These are phyloP conservation scores for Lasius fuliginosus DNA, from an alignment of 2,888 invertebrate genomes.

Conservation along the genomic window DNA sequence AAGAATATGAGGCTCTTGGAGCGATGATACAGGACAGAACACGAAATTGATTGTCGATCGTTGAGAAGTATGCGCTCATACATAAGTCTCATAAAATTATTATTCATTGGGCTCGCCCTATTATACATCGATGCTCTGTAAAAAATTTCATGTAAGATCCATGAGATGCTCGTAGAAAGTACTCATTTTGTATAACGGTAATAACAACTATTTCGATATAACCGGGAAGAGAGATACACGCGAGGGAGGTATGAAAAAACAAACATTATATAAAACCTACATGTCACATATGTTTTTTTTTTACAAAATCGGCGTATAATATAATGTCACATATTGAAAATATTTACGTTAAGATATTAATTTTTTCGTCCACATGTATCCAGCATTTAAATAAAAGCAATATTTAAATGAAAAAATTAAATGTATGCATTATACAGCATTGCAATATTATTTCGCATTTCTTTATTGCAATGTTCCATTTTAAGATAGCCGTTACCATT, in stretches of 20 bases:
- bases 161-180: neutral
- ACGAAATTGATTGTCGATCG: slow-evolving; percentile 73
- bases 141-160: slow-evolving; percentile 35
- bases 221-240: slow-evolving; percentile 29
- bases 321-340: slow-evolving; percentile 25
- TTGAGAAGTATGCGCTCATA: slow-evolving; percentile 33
- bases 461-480: neutral
- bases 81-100: slow-evolving; percentile 9
- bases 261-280: neutral
- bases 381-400: neutral
- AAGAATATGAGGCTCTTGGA: slow-evolving; percentile 25
- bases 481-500: neutral
- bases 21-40: slow-evolving; percentile 52
- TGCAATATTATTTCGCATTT: neutral
- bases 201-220: neutral
- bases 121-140: slow-evolving; percentile 21
- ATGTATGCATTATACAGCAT: neutral
- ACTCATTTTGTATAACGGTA: neutral
- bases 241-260: neutral
- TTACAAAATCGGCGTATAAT: neutral
- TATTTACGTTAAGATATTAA: neutral
- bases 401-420: neutral
- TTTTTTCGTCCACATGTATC: neutral
- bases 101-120: neutral
- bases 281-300: neutral